Evolutionary conservation across 23 tunicate species (phyloP).

Genomic region (Phallusia fumigata): DNA sequence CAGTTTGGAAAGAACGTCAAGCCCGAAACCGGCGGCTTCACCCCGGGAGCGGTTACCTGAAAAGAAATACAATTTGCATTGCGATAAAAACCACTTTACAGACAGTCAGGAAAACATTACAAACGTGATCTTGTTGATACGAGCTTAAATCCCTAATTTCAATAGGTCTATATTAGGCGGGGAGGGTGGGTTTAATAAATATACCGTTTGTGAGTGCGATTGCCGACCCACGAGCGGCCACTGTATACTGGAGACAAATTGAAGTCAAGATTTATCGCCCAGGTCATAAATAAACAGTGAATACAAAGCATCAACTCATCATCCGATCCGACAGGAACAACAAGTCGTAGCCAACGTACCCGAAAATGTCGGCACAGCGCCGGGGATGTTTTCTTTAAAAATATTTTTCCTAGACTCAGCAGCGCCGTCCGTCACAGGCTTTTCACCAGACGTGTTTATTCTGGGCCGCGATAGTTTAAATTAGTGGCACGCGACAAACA

Average conservation of each 20-base stretch:
- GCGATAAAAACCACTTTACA: no score
- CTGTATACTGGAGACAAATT: background rate
- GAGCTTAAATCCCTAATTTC: background rate
- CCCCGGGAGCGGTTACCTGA: constrained; percentile 61
- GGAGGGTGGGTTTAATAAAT: background rate
- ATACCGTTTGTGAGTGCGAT: background rate
- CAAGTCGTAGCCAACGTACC: background rate
- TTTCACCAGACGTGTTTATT: constrained; percentile 2
- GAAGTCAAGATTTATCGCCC: background rate
- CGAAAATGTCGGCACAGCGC: background rate
- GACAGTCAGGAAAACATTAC: no score
- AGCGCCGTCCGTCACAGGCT: constrained; percentile 13
- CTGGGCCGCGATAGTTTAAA: constrained; percentile 4
- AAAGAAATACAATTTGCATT: background rate
- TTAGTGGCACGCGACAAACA: constrained; percentile 9
- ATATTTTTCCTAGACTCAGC: constrained; percentile 6
- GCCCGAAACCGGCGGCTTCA: constrained; percentile 56
- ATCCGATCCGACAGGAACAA: background rate
- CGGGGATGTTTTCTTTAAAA: constrained; percentile 7
- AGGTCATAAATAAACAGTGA: constrained; percentile 1
- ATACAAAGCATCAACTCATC: background rate
- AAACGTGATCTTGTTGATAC: no score
- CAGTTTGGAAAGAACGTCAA: constrained; percentile 52
- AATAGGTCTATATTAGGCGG: background rate
- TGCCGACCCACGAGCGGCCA: background rate